Conservation (phyloP, 2,113 vertebrate species). For the Casuarius casuarius region DNA sequence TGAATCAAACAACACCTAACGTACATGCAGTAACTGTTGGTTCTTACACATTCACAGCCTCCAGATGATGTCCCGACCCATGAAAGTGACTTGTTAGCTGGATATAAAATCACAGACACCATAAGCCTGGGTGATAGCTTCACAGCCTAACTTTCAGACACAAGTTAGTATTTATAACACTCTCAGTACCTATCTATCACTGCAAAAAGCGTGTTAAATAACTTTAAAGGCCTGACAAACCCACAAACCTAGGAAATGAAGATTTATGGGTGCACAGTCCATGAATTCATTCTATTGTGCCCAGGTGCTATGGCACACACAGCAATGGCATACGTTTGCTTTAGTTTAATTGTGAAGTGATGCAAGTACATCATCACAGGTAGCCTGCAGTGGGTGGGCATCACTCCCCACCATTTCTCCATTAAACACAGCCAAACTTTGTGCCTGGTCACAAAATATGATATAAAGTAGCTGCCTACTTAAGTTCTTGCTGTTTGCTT, state of each 20-base stretch:
- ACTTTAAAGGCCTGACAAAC: conserved; percentile 55
- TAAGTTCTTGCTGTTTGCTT: background rate
- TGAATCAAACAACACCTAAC: conserved; percentile 21
- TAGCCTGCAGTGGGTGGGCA: background rate
- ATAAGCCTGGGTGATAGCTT: conserved; percentile 69
- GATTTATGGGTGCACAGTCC: conserved; percentile 25
- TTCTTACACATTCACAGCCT: conserved; percentile 57
- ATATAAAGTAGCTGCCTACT: background rate
- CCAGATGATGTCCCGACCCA: conserved; percentile 59
- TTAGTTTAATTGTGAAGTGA: conserved; percentile 29
- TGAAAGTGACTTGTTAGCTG: conserved; percentile 44
- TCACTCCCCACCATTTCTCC: background rate
- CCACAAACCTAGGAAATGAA: conserved; percentile 57
- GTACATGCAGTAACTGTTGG: conserved; percentile 41
- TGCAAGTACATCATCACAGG: conserved; percentile 4
- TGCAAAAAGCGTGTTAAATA: conserved; percentile 64
- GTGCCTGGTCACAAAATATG: background rate
- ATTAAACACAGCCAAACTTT: conserved; percentile 1
- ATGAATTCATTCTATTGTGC: conserved; percentile 35
- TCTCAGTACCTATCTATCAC: conserved; percentile 55
- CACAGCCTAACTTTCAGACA: conserved; percentile 72
- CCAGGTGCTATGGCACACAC: conserved; percentile 9
- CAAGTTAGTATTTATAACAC: conserved; percentile 70
- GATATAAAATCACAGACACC: conserved; percentile 62
- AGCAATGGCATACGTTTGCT: background rate